Base-by-base conservation (phyloP, 92 coral and sea anemone genomes). In the Zoanthus sansibaricus region DNA sequence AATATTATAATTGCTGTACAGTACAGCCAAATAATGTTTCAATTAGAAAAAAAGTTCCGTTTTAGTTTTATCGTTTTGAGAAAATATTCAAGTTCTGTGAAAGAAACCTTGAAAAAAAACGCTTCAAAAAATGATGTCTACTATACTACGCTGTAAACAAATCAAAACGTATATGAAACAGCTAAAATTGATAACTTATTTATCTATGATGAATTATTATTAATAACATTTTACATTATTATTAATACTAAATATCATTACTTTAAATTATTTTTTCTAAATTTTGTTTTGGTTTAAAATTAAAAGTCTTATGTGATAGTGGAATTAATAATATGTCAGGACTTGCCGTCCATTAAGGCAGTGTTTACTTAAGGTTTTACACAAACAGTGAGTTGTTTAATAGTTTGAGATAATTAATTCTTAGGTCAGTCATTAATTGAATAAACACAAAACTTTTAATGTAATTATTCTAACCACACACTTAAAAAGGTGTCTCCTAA, bases 311-410 rank as follows among this genome's bases (percentile, higher is more conserved):
- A 48, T 51, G 18, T 17, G 9, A 48, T 3, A n/a, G 14, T 75
- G 20, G 20, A 9, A 52, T 17, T 44, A 17, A 70, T 5, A 31
- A 62, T 7, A 62, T 16, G 32, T 0, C n/a, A 61, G 15, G 47
- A 33, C 54, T 42, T 61, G 17, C 54, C 33, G 30, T 58, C 61
- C 46, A 20, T 69, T 78, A 37, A 32, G 83, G 17, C 17, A 78
- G 7, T 66, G 74, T 80, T 80, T 54, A 80, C 74, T 46, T 12
- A 62, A 80, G 45, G 16, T 37, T 46, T 14, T 18, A 52, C 61
- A 44, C 9, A 80, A 80, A 68, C 85, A 80, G 14, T 66, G 75
- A 32, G 46, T 79, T 80, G 59, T 64, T 66, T 64, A 47, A 11
- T 13, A 66, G 46, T 80, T 66, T 45, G 75, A 80, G 62, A 67